phyloP scores from a whole-genome alignment of 2,797 vertebrate species.

The Enoplosus armatus region DNA sequence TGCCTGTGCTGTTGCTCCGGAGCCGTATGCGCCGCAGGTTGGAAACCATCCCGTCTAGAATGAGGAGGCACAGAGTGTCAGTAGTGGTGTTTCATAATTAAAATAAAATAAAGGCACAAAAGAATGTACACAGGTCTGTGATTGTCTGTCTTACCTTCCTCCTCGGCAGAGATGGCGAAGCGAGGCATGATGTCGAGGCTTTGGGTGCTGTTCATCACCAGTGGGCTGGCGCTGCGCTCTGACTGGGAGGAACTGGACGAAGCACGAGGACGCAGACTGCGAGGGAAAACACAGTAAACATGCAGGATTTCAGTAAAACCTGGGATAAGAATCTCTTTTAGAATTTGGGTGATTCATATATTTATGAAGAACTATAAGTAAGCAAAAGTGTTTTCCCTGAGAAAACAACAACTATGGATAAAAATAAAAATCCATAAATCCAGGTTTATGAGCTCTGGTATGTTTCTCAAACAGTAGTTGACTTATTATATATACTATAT shows the following conservation, averaged over 20 bases:
- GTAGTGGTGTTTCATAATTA: not conserved
- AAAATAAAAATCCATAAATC: not conserved
- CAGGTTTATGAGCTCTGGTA: not conserved
- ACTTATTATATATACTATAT: not conserved
- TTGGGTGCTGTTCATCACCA: slow-evolving; percentile 87
- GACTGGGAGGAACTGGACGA: slow-evolving; percentile 90
- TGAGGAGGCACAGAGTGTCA: not conserved
- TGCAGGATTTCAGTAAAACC: not conserved
- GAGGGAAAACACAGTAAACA: not conserved
- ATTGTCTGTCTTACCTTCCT: slow-evolving; percentile 83
- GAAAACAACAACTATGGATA: not conserved
- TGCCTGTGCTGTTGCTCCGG: slow-evolving; percentile 93
- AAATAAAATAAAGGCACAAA: not conserved
- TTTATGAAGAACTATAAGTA: not conserved
- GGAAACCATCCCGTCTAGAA: slow-evolving; percentile 78
- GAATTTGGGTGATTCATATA: not conserved
- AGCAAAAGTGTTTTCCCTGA: not conserved
- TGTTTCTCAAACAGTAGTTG: not conserved
- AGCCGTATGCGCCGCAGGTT: slow-evolving; percentile 90
- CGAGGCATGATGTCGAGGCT: slow-evolving; percentile 92
- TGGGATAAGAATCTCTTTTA: not conserved
- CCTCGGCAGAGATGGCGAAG: slow-evolving; percentile 91
- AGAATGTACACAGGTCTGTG: not conserved
- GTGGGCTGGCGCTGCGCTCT: slow-evolving; percentile 86
- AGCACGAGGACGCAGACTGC: slow-evolving; percentile 88